Evolutionary conservation across 2,113 vertebrate genomes (phyloP), one percentile per base, ranked within the genome.

Genomic region (Brachyistius frenatus): DNA sequence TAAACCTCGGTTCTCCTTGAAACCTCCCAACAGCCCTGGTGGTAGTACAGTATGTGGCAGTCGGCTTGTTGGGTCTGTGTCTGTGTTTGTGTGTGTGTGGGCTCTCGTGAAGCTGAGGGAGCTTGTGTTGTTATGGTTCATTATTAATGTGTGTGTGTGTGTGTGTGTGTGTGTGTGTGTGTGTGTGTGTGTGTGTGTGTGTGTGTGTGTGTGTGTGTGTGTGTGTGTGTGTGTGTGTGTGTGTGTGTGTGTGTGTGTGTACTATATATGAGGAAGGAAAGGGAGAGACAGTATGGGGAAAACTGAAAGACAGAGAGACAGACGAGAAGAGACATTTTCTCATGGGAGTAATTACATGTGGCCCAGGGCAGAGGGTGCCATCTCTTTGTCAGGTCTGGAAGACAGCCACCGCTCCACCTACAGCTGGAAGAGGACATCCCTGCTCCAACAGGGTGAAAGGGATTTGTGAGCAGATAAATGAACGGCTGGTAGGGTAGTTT

Each of bases 261-360:
- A 23, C 23, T 23, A 1, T 58, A 55, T 54, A 35, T 16, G 37
- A 31, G 36, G 32, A 64, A 56, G 55, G 23, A 39, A 46, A 73
- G 15, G 54, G 23, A 55, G 58, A 76, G 58, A 55, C 5, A 37
- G 31, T 13, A 11, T 7, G 7, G 36, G 13, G 46, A 14, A 46
- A 53, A 65, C 49, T 58, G 54, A n/a, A 74, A 68, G 55, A 33
- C 4, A 9, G 3, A 60, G 14, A 4, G 39, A 56, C 44, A 5
- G 65, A 44, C 14, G 23, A 41, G 44, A 55, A 23, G 30, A 49
- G 47, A 71, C 0, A 41, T 71, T 83, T 39, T 67, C 69, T 83
- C 65, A 57, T 63, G 81, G 67, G 71, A 85, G 81, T 87, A 83
- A 87, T 91, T 88, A 88, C 88, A 86, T 78, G 85, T 5, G 30